These are phyloP conservation scores for Pheosia gnoma DNA, from an alignment of 2,888 invertebrate genomes.

Conservation along the genomic window DNA sequence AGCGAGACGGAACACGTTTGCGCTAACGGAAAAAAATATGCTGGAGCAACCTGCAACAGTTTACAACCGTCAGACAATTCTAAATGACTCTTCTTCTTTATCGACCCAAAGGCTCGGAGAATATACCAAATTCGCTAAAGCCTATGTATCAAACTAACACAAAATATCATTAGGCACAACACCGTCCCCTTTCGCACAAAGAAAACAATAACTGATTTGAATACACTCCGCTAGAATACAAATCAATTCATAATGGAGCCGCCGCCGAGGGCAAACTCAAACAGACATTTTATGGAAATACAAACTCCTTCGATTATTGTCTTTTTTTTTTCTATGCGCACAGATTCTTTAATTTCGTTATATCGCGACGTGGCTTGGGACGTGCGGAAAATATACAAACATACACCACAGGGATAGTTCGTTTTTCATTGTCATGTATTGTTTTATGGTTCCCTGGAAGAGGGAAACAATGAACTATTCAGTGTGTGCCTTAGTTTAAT, in stretches of 20 bases:
- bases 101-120: background rate
- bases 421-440: constrained; percentile 34
- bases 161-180: constrained; percentile 40
- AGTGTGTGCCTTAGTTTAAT: background rate
- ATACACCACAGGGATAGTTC: constrained; percentile 8
- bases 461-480: constrained; percentile 13
- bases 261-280: constrained; percentile 45
- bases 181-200: constrained; percentile 56
- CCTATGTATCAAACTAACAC: constrained; percentile 16
- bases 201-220: constrained; percentile 74
- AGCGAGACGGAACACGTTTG: too few relatives aligned
- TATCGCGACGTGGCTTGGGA: background rate
- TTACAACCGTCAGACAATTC: too few relatives aligned
- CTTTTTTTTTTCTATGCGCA: constrained; percentile 38
- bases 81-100: too few relatives aligned
- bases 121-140: constrained; percentile 7
- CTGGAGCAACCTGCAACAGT: too few relatives aligned
- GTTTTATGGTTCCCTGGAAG: constrained; percentile 14
- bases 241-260: constrained; percentile 64
- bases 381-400: constrained; percentile 1
- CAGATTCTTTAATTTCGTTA: constrained; percentile 21
- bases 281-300: constrained; percentile 55
- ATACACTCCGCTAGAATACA: constrained; percentile 69
- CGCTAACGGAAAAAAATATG: too few relatives aligned
- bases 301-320: constrained; percentile 49